Evolutionary conservation across 2,113 vertebrate species (phyloP), one percentile per base, ranked within the genome.

Genomic region (Polypterus senegalus): DNA sequence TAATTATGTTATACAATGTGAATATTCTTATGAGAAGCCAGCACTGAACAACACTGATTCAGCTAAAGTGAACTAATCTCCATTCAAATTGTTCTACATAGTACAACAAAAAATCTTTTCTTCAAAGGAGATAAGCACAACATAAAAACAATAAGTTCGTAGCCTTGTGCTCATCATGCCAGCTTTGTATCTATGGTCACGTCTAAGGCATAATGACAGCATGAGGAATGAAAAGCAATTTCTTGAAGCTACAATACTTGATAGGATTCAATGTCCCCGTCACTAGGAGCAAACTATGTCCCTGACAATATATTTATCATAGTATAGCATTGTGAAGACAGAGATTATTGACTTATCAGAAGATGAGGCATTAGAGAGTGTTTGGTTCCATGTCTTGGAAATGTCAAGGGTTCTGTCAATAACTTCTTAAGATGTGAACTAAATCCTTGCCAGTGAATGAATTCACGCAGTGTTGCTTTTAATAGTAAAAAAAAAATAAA

Each of bases 151-250:
- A 58, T 27, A 47, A 10, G 47, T 54, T 66, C 56, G 10, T 49
- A 46, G 9, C 46, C 48, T 27, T 54, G 27, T 27, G 9, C 61
- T 54, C 9, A 27, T 62, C 46, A 3, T 49, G 48, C 55, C 10
- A 5, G 45, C 48, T 9, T 49, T 54, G 54, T 55, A 59, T 54
- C 56, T 58, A 56, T 8, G 56, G 45, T 45, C 49, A 46, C 10
- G 48, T 66, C 57, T 43, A n/a, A 63, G 56, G 61, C 49, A 54
- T 46, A 58, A 59, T 54, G 65, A 59, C 61, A 66, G 46, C 61
- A 60, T 67, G 66, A 67, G 59, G 66, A 66, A 66, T 63, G 65
- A 63, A 67, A 67, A 67, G 65, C 65, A 67, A 67, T 67, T 67
- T 63, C 65, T 60, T 55, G 61, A 67, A 59, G 61, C 57, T 63